Evolutionary conservation across 2,888 invertebrate genomes (phyloP), one percentile per base, ranked within the genome.

Genomic region (Seira musarum): DNA sequence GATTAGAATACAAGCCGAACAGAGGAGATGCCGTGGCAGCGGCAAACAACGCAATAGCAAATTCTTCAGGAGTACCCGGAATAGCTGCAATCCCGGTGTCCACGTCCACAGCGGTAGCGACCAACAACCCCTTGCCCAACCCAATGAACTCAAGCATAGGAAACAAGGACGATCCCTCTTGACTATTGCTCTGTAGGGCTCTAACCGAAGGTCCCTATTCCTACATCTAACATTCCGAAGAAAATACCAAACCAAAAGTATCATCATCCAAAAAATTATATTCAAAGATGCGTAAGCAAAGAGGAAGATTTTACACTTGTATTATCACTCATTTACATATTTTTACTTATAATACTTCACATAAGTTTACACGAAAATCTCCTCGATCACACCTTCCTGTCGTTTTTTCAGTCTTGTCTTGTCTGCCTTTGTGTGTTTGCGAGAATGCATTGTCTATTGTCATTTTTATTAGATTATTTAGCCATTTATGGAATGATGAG

Each of bases 141-240:
- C 40, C 71, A 60, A 74, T 80, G 83, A 85, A 82, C 78, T 77
- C 82, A 10, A 82, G 57, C 72, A 66, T 77, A 53, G 67, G 81
- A 25, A 84, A 80, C 90, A 96, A 96, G 90, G 96, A 96, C 90
- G 96, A 96, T 91, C 96, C 96, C 91, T 96, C 96, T 94, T 97
- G 96, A 96, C 96, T 97, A 93, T 93, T 97, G 94, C 94, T 96
- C 92, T 97, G 97, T 96, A 97, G 97, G 95, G 96, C 96, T 94
- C 96, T 97, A 92, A 97, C 96, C 89, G 97, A 97, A 92, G 97
- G 97, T 92, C 96, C 96, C 91, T 97, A 97, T 93, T 95, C 95
- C 90, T 95, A 95, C 91, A 95, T 95, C 89, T 95, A 93, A 88
- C 82, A 84, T 84, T 84, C 83, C 84, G 82, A 84, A 84, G 82